Evolutionary conservation across 2,113 vertebrate species (phyloP), one percentile per base, ranked within the genome.

Genomic region (Leucopsar rothschildi): DNA sequence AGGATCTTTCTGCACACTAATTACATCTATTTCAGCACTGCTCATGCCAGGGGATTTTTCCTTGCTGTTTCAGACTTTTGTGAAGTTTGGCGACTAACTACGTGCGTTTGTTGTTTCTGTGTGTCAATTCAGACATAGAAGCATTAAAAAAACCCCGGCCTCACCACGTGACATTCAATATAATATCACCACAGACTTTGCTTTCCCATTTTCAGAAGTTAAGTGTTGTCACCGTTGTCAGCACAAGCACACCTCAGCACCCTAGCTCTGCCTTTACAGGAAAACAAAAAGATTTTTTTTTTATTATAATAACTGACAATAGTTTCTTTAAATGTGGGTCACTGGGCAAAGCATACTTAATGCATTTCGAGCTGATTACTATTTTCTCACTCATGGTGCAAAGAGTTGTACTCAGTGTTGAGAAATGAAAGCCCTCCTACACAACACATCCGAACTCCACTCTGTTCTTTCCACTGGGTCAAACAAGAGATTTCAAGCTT

Each of bases 281-380:
- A 93, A 96, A 89, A 91, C 68, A 82, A 61, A 90, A 81, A 64
- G 19, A 65, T 39, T 45, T 47, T 47, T 61, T 96, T 92, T 53
- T 73, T 49, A 53, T 76, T 60, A 25, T 87, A 85, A 94, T 91
- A 95, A 95, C 80, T 82, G 75, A 44, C 57, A 77, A 92, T 95
- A 82, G 86, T 90, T 96, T 81, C 82, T 93, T 95, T 91, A 94
- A 98, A 97, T 95, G 94, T 95, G 92, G 92, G 94, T 96, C 96
- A 96, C 42, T 61, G 63, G 81, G 82, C 86, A 97, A 77, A 93
- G 85, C 92, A 52, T 56, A 64, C 72, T 89, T 60, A 82, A 88
- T 93, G 72, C 53, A 87, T 81, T 86, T 92, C 16, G 70, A 50
- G 60, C 70, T n/a, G 90, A 65, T 83, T 86, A 90, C 88, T 96